These are phyloP conservation scores for Siderastrea siderea DNA, from an alignment of 92 coral and sea anemone genomes.

Conservation along the genomic window DNA sequence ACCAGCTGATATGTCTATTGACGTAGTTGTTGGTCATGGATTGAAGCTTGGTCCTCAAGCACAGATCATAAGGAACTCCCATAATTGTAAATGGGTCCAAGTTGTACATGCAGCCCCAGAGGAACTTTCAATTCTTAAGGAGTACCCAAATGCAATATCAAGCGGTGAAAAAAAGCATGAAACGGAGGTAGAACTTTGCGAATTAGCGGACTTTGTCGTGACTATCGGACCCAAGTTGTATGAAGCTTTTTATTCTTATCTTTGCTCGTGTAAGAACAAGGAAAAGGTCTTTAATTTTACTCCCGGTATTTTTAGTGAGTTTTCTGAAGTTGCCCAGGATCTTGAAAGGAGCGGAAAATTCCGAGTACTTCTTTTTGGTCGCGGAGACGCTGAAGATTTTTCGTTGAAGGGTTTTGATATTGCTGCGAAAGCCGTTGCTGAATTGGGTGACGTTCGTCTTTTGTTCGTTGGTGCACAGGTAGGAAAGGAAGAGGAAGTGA, in stretches of 20 bases:
- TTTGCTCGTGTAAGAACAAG: background rate
- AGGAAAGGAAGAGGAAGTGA: background rate
- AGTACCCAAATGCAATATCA: background rate
- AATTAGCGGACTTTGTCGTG: background rate
- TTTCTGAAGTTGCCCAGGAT: background rate
- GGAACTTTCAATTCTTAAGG: background rate
- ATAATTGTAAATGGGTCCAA: background rate
- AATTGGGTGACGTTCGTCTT: background rate
- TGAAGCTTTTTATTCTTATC: background rate
- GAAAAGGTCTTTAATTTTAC: background rate
- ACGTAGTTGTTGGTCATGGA: background rate
- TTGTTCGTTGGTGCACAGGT: background rate
- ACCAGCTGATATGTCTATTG: background rate
- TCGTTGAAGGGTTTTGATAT: background rate
- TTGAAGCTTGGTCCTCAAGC: background rate
- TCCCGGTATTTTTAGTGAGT: background rate
- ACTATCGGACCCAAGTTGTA: background rate
- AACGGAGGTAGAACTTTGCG: background rate
- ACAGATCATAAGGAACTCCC: background rate
- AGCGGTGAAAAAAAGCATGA: background rate
- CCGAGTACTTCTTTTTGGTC: background rate
- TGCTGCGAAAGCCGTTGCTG: background rate
- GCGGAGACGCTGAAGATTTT: background rate
- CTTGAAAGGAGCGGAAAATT: background rate
- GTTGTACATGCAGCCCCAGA: background rate